Base-by-base conservation (phyloP, 2,797 vertebrate species). In the Morelia viridis region DNA sequence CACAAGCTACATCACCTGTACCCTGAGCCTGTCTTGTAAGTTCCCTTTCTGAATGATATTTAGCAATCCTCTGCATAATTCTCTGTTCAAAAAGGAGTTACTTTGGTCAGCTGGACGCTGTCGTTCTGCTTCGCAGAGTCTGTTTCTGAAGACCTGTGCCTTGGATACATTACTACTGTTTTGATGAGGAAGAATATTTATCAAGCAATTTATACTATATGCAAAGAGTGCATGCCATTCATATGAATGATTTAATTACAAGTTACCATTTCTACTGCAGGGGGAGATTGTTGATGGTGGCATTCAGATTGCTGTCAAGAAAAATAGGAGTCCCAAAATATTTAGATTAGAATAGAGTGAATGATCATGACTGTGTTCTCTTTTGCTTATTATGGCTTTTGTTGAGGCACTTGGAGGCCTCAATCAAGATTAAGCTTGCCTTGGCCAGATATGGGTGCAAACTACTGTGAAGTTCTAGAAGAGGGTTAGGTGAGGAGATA, bases 231-330 rank as follows among this genome's bases (percentile, higher is more conserved):
- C 87, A 89, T 87, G 89, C 28, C 89, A 83, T 68, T 92, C 85
- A 87, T 80, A 53, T 64, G 56, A 76, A 87, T 58, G 92, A 87
- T 76, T 87, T 92, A 92, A 90, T 92, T 90, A n/a, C 68, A 64
- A 53, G 68, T 60, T 87, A 46, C 57, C 56, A 24, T 50, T 90
- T 90, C 68, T 60, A 68, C 31, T 92, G 85, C 50, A 87, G n/a
- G 56, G 68, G 85, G 85, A 90, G 89, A 90, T 62, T 35, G 56
- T 85, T 90, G 92, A 90, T 57, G n/a, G 89, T 87, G 57, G 57
- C 58, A 64, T 90, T 90, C 11, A 53, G 85, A 50, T 83, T 80
- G 65, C 89, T 83, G n/a, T 90, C 46, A 90, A 80, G 68, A 58
- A 88, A 64, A 68, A 92, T 80, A 87, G 76, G 41, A 80, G 76